phyloP scores from a whole-genome alignment of 2,113 vertebrate species.

The Fulmarus glacialis region DNA sequence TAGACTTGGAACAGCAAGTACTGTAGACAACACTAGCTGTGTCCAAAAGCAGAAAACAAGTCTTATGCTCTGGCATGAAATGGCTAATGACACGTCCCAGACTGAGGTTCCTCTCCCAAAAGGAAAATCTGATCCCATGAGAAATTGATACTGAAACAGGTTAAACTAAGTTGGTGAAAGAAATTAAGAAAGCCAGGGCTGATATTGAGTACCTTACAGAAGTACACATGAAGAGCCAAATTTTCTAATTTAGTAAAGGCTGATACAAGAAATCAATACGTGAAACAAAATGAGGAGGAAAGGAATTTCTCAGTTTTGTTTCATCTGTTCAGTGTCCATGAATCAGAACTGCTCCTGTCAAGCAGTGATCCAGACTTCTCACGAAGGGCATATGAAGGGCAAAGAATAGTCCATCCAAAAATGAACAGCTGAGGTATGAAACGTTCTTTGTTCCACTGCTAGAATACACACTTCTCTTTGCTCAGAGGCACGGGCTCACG shows the following conservation, averaged over 20 bases:
- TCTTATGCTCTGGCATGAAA: not conserved
- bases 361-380: not conserved
- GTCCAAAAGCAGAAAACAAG: not conserved
- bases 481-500: not conserved
- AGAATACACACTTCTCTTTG: not conserved
- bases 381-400: not conserved
- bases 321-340: not conserved
- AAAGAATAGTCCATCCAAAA: not conserved
- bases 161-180: not conserved
- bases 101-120: not conserved
- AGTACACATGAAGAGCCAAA: not conserved
- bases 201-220: not conserved
- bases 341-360: not conserved
- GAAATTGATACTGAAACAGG: not conserved
- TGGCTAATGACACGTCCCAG: not conserved
- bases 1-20: not conserved
- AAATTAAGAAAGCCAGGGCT: not conserved
- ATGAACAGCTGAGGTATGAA: not conserved
- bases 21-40: not conserved
- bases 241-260: not conserved
- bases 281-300: not conserved
- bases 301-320: not conserved
- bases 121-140: not conserved
- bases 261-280: not conserved
- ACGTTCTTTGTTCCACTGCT: not conserved